Base-by-base conservation (phyloP, 2,797 vertebrate genomes). In the Phalloptychus januarius region DNA sequence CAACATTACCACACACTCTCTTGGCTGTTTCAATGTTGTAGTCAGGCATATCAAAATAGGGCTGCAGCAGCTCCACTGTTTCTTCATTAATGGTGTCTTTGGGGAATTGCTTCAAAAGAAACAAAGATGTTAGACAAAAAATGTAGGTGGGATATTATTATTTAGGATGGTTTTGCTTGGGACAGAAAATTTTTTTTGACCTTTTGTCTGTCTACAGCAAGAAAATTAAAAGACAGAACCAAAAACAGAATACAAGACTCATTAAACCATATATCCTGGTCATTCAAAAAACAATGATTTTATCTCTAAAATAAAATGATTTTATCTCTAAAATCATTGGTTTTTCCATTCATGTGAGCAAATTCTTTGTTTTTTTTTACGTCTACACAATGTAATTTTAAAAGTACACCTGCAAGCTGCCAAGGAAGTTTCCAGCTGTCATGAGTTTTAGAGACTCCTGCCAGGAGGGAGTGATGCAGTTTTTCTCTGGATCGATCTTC, bases 21-120 rank as follows among this genome's bases (percentile, higher is more conserved):
- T 95, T 97, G 31, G 98, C 98, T 36, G 97, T 98, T 89, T 99
- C 98, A 7, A 97, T 98, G 90, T 98, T 98, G 91, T 99, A 99
- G 94, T 99, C 97, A 0, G 81, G 75, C 97, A 98, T 98, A 83
- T 97, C 96, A 83, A 98, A 99, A 91, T 99, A 99, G 5, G 98
- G 98, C 82, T 78, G 93, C 89, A 99, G 94, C 79, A 99, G 94
- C 88, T 99, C 98, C 83, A 99, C 96, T 63, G 96, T 95, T 93
- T 99, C 98, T 91, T 96, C 97, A 79, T 98, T 99, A 90, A 99
- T 99, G 50, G 92, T 97, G 86, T 99, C 98, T 93, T 99, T 99
- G 0, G 96, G 97, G 92, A 99, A 99, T 97, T 99, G 97, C 97
- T 99, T 88, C 15, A 80, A 78, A 71, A 4, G 70, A 61, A 58